These are phyloP conservation scores for human (Homo sapiens) DNA, from an alignment of 2,113 vertebrate species.

Conservation along the genomic window GRCh38 chr2:237580001-237580500, in stretches of 20 bases:
- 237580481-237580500: too few relatives aligned
- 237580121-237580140: not conserved
- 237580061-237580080: accelerated
- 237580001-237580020: too few relatives aligned
- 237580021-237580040: too few relatives aligned
- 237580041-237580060: accelerated
- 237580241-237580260: not conserved
- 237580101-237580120: not conserved
- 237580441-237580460: not conserved
- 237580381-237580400: not conserved
- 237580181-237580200: accelerated
- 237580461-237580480: too few relatives aligned
- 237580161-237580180: not conserved
- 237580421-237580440: not conserved
- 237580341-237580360: not conserved
- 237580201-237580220: accelerated
- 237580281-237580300: not conserved
- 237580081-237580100: not conserved
- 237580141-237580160: accelerated
- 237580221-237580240: not conserved
- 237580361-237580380: accelerated
- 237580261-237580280: accelerated
- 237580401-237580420: not conserved
- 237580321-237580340: not conserved
- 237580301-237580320: not conserved